These are phyloP conservation scores for Spilosoma lubricipeda DNA, from an alignment of 2,888 invertebrate species.

Conservation along the genomic window DNA sequence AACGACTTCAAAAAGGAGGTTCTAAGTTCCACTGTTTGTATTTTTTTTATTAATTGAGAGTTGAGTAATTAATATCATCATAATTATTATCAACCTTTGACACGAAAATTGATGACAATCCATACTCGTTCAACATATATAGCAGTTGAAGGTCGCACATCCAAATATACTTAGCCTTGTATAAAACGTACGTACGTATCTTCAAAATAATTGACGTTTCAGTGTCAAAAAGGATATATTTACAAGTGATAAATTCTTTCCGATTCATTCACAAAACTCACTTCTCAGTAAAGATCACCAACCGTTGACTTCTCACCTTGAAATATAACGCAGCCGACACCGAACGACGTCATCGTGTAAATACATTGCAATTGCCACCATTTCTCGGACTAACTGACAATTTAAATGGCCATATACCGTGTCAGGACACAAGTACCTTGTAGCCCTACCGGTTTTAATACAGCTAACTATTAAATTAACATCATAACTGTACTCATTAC, in stretches of 20 bases:
- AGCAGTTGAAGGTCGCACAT: neutral
- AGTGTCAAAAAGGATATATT: neutral
- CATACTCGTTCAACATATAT: neutral
- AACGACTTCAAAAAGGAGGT: no score
- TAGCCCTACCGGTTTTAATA: conserved; percentile 1
- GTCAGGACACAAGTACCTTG: neutral
- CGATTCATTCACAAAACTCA: neutral
- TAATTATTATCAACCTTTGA: neutral
- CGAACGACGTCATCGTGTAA: neutral
- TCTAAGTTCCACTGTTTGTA: no score
- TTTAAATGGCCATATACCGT: neutral
- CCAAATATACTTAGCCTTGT: neutral
- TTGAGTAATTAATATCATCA: no score
- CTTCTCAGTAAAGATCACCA: neutral
- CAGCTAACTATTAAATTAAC: conserved; percentile 1
- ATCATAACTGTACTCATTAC: conserved; percentile 5
- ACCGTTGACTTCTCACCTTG: neutral
- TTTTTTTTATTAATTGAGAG: no score
- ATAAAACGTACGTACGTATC: neutral
- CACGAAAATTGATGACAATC: neutral
- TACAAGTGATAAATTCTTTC: neutral
- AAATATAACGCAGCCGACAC: neutral
- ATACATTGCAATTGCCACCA: neutral
- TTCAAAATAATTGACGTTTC: no score
- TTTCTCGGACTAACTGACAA: neutral